These are phyloP conservation scores for Drosophila anomalipes DNA, from an alignment of 2,888 invertebrate genomes.

Conservation along the genomic window DNA sequence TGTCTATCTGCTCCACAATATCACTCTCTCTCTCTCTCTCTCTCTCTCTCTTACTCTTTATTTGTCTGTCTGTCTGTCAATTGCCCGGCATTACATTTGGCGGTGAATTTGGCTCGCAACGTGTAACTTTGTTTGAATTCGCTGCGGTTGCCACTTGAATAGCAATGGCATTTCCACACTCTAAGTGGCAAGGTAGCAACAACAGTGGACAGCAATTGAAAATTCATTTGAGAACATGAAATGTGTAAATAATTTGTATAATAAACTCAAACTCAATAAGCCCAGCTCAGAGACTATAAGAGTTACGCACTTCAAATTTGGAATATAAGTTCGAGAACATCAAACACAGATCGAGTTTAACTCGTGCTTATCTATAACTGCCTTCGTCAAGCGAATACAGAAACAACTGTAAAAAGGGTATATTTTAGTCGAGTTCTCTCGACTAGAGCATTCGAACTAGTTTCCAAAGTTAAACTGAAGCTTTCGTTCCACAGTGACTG, in stretches of 20 bases:
- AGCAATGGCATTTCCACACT: conserved; percentile 25
- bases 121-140: conserved; percentile 68
- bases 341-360: not conserved
- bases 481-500: conserved; percentile 31
- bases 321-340: not conserved
- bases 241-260: not conserved
- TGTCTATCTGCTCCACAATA: not conserved
- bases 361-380: not conserved
- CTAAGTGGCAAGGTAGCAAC: conserved; percentile 12
- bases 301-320: not conserved
- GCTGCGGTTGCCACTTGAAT: conserved; percentile 63
- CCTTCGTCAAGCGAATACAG: not conserved
- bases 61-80: conserved; percentile 11
- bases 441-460: not conserved
- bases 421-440: not conserved
- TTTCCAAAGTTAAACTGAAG: not conserved
- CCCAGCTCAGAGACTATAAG: not conserved
- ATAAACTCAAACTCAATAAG: not conserved
- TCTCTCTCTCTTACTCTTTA: not conserved
- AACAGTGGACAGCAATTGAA: conserved; percentile 5
- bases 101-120: conserved; percentile 46
- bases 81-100: conserved; percentile 52
- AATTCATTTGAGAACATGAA: not conserved
- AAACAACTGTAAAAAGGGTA: not conserved
- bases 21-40: not conserved